These are phyloP conservation scores for Cervus canadensis DNA, from an alignment of 2,113 vertebrate genomes.

Conservation along the genomic window DNA sequence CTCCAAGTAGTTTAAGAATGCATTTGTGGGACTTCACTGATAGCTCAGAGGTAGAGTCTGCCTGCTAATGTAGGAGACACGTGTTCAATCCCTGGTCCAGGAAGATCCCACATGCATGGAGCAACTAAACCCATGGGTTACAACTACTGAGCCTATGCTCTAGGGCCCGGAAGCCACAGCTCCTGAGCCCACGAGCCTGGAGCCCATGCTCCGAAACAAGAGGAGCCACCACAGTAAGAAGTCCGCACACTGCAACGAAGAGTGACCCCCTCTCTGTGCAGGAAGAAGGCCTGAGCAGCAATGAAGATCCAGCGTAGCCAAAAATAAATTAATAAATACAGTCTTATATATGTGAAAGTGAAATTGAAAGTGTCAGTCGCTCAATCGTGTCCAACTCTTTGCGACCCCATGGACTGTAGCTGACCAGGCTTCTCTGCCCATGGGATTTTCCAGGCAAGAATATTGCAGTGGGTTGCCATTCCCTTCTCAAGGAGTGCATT, in stretches of 20 bases:
- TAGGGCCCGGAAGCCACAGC: neutral
- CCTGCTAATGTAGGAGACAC: neutral
- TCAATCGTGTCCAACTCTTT: neutral
- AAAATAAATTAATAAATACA: neutral
- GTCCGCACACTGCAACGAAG: neutral
- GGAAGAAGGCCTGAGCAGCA: neutral
- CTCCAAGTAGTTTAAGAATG: neutral
- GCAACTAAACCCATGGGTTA: neutral
- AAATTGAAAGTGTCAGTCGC: neutral
- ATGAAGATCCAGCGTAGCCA: neutral
- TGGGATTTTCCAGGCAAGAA: neutral
- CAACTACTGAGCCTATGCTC: neutral
- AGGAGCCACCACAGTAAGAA: neutral
- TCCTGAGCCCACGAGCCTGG: neutral
- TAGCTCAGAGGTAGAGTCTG: neutral
- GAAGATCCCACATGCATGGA: neutral
- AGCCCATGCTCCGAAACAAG: neutral
- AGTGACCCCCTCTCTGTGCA: neutral
- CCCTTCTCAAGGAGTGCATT: neutral
- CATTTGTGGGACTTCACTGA: neutral
- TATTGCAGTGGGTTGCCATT: neutral
- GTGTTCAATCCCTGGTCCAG: neutral
- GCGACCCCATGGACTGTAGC: neutral
- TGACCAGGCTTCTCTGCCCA: neutral
- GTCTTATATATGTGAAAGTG: neutral